A percentile compares a stretch with the other conserved stretches of the same genome.
These are phyloP conservation scores for Seriola dumerili DNA, from an alignment of 2,113 vertebrate genomes.

Conservation along the genomic window DNA sequence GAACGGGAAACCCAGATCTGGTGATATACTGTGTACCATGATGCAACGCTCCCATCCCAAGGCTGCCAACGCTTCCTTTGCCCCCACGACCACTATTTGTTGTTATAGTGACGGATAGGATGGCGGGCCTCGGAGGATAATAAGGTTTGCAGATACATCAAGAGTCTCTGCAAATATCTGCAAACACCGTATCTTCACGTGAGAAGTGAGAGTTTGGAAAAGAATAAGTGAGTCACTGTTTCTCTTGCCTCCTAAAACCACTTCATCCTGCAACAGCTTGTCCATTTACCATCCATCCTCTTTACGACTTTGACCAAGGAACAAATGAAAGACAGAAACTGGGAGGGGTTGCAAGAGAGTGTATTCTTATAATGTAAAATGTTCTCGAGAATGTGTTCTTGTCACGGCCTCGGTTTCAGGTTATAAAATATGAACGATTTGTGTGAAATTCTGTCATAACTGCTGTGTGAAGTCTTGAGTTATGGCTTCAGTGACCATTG, in stretches of 20 bases:
- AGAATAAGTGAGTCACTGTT: background rate
- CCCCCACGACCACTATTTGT: constrained; percentile 13
- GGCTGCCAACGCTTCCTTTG: constrained; percentile 26
- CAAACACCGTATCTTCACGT: constrained; percentile 3
- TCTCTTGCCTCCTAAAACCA: background rate
- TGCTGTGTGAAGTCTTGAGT: no score
- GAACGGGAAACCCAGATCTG: background rate
- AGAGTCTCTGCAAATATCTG: no score
- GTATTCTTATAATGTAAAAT: no score
- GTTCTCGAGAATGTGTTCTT: no score
- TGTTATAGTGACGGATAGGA: constrained; percentile 45
- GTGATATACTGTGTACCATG: constrained; percentile 53
- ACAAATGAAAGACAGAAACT: constrained; percentile 10
- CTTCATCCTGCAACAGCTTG: no score
- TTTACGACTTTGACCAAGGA: background rate
- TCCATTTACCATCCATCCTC: background rate
- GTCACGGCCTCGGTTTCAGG: no score
- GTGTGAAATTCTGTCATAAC: no score
- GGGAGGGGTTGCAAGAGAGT: no score
- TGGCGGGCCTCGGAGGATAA: background rate
- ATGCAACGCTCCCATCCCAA: constrained; percentile 22
- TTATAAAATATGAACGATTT: no score
- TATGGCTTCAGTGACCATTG: no score
- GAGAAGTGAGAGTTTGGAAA: constrained; percentile 6
- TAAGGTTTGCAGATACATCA: background rate